Evolutionary conservation across 2,797 vertebrate species (phyloP).

Genomic region (Poecile montanus): DNA sequence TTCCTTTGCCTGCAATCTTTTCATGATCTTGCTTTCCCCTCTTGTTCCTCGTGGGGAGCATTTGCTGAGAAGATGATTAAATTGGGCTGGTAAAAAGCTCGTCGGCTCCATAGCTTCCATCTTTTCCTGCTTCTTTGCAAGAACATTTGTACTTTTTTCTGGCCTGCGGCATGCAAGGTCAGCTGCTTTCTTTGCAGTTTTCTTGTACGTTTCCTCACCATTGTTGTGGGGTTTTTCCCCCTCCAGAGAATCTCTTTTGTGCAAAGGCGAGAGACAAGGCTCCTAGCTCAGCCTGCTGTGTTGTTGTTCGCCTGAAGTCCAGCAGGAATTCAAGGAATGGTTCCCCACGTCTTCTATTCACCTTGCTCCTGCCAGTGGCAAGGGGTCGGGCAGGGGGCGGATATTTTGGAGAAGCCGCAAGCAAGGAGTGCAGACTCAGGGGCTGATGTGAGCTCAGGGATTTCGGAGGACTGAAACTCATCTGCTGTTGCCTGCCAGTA

Average conservation of each 20-base stretch:
- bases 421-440: background rate
- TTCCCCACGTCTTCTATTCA: conserved; percentile 58
- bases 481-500: background rate
- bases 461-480: conserved; percentile 5
- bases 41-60: conserved; percentile 61
- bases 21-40: conserved; percentile 58
- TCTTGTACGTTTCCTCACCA: conserved; percentile 55
- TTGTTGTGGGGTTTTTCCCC: conserved; percentile 50
- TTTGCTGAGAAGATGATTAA: conserved; percentile 64
- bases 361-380: conserved; percentile 36
- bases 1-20: conserved; percentile 64
- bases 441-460: background rate
- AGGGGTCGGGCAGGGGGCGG: background rate
- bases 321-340: conserved; percentile 63
- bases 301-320: conserved; percentile 63
- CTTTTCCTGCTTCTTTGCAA: conserved; percentile 53
- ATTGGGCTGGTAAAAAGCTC: conserved; percentile 44
- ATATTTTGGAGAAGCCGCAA: background rate
- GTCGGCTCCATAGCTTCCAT: conserved; percentile 14
- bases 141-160: conserved; percentile 58
- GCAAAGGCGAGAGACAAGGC: conserved; percentile 51
- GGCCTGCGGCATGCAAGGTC: conserved; percentile 37
- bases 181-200: conserved; percentile 60
- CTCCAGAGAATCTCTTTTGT: conserved; percentile 59
- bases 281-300: conserved; percentile 61